Evolutionary conservation across 2,113 vertebrate species (phyloP).

Genomic region (Oriolus oriolus): DNA sequence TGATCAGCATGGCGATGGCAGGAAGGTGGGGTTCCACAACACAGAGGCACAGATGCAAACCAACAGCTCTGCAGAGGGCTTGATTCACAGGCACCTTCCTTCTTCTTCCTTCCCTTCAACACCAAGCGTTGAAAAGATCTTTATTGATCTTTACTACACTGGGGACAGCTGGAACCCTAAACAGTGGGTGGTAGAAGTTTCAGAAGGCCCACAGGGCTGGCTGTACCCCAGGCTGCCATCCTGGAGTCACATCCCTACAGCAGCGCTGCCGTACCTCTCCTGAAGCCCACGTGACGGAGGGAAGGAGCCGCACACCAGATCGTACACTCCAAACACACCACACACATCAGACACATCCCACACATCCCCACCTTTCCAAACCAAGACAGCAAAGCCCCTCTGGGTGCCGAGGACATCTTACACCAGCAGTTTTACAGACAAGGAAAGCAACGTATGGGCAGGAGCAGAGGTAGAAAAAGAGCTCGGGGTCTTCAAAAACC

Average conservation of each 20-base stretch:
- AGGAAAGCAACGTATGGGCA: fast-evolving
- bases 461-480: neutral
- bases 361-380: neutral
- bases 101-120: neutral
- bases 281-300: fast-evolving
- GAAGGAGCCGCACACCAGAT: neutral
- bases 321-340: neutral
- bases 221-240: neutral
- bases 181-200: fast-evolving
- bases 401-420: neutral
- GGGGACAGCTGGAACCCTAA: neutral
- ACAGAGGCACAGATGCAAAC: neutral
- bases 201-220: neutral
- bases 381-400: neutral
- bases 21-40: neutral
- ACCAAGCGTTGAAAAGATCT: neutral
- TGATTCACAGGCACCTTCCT: neutral
- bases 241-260: neutral
- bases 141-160: neutral
- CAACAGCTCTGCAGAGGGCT: neutral
- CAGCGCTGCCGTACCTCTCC: fast-evolving
- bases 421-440: neutral
- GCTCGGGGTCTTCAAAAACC: neutral
- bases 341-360: neutral
- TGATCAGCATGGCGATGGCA: neutral